phyloP scores from a whole-genome alignment of 1,140 invertebrate species.

The Diorhabda elongata region DNA sequence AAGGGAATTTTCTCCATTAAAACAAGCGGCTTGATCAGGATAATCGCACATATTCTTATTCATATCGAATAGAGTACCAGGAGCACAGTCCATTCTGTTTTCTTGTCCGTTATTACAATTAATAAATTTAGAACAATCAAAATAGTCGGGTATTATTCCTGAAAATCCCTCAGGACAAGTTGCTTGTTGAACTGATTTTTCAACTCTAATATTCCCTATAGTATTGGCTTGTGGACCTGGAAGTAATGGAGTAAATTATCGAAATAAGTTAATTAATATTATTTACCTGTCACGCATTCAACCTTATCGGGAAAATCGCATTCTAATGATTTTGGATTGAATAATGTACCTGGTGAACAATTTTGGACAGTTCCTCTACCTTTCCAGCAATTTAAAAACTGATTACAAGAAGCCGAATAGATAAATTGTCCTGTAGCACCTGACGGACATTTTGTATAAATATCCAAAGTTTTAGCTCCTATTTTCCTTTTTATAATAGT shows the following conservation, averaged over 20 bases:
- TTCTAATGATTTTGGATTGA: constrained; percentile 57
- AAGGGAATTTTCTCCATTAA: constrained; percentile 27
- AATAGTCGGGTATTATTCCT: constrained; percentile 59
- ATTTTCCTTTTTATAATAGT: constrained; percentile 18
- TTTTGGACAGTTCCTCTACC: constrained; percentile 56
- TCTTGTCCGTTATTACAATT: constrained; percentile 59
- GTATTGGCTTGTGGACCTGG: constrained; percentile 6
- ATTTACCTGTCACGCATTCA: constrained; percentile 49
- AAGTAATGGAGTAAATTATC: neutral
- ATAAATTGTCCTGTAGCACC: constrained; percentile 56
- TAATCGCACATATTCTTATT: constrained; percentile 57
- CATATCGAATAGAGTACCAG: constrained; percentile 63
- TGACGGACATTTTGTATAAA: constrained; percentile 50
- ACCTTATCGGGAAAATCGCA: constrained; percentile 65
- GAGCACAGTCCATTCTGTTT: constrained; percentile 58
- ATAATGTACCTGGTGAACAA: constrained; percentile 64
- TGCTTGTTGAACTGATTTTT: constrained; percentile 25
- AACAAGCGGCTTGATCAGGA: constrained; percentile 53
- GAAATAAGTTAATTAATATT: neutral
- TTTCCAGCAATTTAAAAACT: constrained; percentile 65
- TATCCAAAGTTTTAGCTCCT: constrained; percentile 22
- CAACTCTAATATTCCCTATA: constrained; percentile 3
- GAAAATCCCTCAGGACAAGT: constrained; percentile 49
- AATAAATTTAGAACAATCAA: constrained; percentile 62
- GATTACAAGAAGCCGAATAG: constrained; percentile 60